Conservation (phyloP, 2,888 invertebrate genomes). For the Trisateles emortualis region DNA sequence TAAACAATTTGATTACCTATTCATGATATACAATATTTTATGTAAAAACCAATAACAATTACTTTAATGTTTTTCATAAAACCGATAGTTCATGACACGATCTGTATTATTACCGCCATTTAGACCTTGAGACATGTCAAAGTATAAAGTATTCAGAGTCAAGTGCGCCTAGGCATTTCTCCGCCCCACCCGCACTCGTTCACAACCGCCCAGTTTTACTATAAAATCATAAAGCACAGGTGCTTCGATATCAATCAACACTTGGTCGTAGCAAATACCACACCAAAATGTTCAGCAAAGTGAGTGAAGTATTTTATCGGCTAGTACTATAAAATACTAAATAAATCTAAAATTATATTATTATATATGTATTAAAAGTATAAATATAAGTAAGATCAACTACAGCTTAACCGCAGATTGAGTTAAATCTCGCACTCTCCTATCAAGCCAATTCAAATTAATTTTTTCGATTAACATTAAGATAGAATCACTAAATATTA, state of each 20-base stretch:
- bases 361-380: too few relatives aligned
- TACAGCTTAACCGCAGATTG: too few relatives aligned
- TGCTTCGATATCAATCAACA: constrained; percentile 52
- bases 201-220: constrained; percentile 21
- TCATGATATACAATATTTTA: background rate
- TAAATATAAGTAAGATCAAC: too few relatives aligned
- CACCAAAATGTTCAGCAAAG: constrained; percentile 59
- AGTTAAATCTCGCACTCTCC: too few relatives aligned
- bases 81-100: constrained; percentile 1
- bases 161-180: constrained; percentile 40
- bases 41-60: constrained; percentile 2
- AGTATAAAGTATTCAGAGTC: constrained; percentile 33
- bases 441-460: too few relatives aligned
- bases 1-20: background rate
- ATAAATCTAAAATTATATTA: background rate
- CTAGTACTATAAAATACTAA: background rate
- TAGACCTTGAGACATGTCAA: constrained; percentile 28
- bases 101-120: constrained; percentile 3
- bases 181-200: constrained; percentile 45
- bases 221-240: constrained; percentile 47
- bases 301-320: constrained; percentile 29
- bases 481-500: too few relatives aligned
- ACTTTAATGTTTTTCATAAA: background rate
- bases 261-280: constrained; percentile 37
- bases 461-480: too few relatives aligned